Evolutionary conservation across 2,888 invertebrate species (phyloP).

Genomic region (Drosophila pseudotakahashii): DNA sequence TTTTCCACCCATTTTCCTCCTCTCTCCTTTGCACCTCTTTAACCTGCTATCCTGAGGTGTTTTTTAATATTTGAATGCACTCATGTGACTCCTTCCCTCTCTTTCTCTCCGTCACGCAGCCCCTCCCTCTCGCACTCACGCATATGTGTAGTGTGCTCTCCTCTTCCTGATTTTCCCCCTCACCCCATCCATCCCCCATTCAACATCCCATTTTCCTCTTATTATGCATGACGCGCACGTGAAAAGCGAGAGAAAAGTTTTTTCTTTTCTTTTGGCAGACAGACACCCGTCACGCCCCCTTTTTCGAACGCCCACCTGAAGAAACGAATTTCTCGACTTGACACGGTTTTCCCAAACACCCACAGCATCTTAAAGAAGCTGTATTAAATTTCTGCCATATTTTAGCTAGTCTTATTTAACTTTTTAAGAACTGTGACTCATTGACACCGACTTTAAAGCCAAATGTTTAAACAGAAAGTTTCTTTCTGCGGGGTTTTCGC

Average conservation of each 20-base stretch:
- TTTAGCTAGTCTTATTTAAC: background rate
- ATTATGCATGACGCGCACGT: slow-evolving; percentile 57
- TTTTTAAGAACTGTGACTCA: background rate
- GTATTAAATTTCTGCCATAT: slow-evolving; percentile 8
- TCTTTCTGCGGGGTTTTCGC: slow-evolving; percentile 14
- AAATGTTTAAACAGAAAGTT: slow-evolving; percentile 44
- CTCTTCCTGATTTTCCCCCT: slow-evolving; percentile 40
- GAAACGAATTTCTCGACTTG: slow-evolving; percentile 69
- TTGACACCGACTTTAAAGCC: slow-evolving; percentile 15
- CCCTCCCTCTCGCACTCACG: slow-evolving; percentile 5
- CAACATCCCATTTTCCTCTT: slow-evolving; percentile 32
- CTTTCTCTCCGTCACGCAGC: background rate
- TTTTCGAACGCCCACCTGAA: slow-evolving; percentile 41
- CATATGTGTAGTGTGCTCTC: slow-evolving; percentile 15
- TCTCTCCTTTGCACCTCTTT: background rate
- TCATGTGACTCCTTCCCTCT: slow-evolving; percentile 11
- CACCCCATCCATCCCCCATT: no score
- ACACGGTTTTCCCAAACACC: slow-evolving; percentile 67
- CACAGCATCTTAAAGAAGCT: slow-evolving; percentile 27
- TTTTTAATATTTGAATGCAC: slow-evolving; percentile 59
- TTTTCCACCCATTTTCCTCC: slow-evolving; percentile 14
- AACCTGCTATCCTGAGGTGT: slow-evolving; percentile 40
- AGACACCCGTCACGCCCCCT: slow-evolving; percentile 8
- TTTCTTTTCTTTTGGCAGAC: slow-evolving; percentile 55
- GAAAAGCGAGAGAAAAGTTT: slow-evolving; percentile 39